Base-by-base conservation (phyloP, 2,113 vertebrate genomes). In the Tapirus terrestris region DNA sequence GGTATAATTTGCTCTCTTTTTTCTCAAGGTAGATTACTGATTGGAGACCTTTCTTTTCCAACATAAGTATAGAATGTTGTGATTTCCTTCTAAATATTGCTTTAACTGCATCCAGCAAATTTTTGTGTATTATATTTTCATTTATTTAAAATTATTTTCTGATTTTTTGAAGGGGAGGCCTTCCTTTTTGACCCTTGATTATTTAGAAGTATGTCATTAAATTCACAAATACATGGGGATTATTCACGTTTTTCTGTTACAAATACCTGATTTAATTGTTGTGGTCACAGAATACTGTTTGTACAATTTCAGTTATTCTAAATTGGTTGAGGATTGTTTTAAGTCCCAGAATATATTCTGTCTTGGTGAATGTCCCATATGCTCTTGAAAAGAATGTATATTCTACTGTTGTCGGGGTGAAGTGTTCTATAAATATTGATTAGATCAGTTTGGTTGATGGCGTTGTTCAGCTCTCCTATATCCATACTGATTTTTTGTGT, bases 181-280 rank as follows among this genome's bases (percentile, higher is more conserved):
- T 91, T 91, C 31, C 51, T 93, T 33, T 87, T 88, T 84, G 53
- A 60, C 20, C 31, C 2, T 80, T 90, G 86, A 1, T 76, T 95
- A 27, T 92, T 89, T 76, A 45, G 20, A 77, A 91, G 21, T 86
- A 45, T 91, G 2, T 91, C 33, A 79, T 70, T 93, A 81, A 61
- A 76, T 72, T 92, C 90, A 31, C 29, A 89, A 92, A 39, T 72
- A 65, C 21, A 17, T 79, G 33, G 25, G 5, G 23, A 48, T 65
- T 82, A 17, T 72, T 23, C 5, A 72, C 23, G 31, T 61, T 7
- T 93, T 43, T 67, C 29, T 94, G n/a, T 85, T 53, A 85, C 53
- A 86, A 51, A 75, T 75, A 89, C n/a, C 36, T 84, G 94, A 85
- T 88, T 73, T 94, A 77, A 48, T 82, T 95, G 27, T 80, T 96